Base-by-base conservation (phyloP, 1,140 invertebrate species). In the Hyposmocoma kahamanoa region DNA sequence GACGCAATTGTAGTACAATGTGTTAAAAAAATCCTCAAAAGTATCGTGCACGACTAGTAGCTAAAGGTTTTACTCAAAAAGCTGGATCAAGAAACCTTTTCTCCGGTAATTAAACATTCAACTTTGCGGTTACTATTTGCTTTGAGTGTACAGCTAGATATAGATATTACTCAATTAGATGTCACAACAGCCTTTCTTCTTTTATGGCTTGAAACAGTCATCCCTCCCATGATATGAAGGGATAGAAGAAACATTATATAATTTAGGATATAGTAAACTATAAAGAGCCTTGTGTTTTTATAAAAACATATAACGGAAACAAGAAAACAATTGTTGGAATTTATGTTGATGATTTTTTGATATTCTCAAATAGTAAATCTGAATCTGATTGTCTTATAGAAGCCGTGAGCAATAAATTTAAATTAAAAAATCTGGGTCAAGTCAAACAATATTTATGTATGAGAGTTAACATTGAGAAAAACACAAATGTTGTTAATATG, bases 101-200 rank as follows among this genome's bases (percentile, higher is more conserved):
- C 58, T 22, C 72, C 76, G 24, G 75, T 84, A 2, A 62, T 67
- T n/a, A 52, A 76, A 17, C 60, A 64, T 47, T 59, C 53, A 32
- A 60, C 49, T 2, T 36, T 73, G 6, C 41, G 67, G 28, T 30
- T 66, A 9, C 39, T 76, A 10, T 55, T 88, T 2, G 56, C 72
- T 1, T 34, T 85, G 51, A 58, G 75, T 51, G 65, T 47, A 38
- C 44, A 62, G 59, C 50, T 54, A 49, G 60, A 58, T 61, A 50
- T 78, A 39, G 24, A 68, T 30, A 49, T 74, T 19, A 63, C 42
- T 4, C 43, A 45, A n/a, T 67, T 85, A 42, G 86, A 87, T 59
- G 73, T 82, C 0, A 58, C 65, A 50, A 68, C 77, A 36, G 76
- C 79, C 5, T 87, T 84, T 49, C 46, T 80, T 20, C 47, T 67